A percentile compares a stretch with the other conserved stretches of the same genome.
Evolutionary conservation across 2,113 vertebrate species (phyloP).

Genomic region (Rhynchomys soricoides): DNA sequence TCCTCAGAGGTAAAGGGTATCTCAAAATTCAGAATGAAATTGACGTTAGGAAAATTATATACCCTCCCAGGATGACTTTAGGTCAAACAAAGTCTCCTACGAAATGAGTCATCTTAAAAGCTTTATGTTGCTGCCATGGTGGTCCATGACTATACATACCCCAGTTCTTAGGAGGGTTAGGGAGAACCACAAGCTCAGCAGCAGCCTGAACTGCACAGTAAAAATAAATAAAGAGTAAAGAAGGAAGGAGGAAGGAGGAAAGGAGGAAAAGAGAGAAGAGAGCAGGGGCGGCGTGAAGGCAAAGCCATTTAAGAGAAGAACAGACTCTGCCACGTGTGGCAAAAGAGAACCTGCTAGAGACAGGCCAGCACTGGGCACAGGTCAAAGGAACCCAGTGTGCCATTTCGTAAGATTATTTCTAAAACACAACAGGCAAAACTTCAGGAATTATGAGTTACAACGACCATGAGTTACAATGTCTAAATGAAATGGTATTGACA

Average conservation of each 20-base stretch:
- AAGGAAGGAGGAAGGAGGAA: background rate
- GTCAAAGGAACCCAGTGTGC: background rate
- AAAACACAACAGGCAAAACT: conserved; percentile 28
- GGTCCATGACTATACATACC: background rate
- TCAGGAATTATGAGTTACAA: background rate
- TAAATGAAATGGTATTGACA: conserved; percentile 45
- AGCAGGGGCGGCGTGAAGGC: background rate
- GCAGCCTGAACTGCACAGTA: background rate
- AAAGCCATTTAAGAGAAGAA: background rate
- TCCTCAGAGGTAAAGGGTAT: background rate
- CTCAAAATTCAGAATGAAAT: conserved; percentile 1
- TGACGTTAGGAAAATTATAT: background rate
- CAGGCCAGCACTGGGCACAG: background rate
- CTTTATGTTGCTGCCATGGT: background rate
- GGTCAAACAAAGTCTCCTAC: background rate
- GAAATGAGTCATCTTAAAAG: background rate
- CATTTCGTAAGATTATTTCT: conserved; percentile 8
- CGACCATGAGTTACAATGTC: conserved; percentile 19
- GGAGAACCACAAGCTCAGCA: background rate
- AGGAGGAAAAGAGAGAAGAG: background rate
- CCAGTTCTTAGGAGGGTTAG: background rate
- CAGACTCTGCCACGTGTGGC: background rate
- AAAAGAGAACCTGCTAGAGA: background rate
- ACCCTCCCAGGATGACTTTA: background rate
- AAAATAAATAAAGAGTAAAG: background rate